phyloP scores from a whole-genome alignment of 2,797 vertebrate genomes.

The Synaphobranchus kaupii region DNA sequence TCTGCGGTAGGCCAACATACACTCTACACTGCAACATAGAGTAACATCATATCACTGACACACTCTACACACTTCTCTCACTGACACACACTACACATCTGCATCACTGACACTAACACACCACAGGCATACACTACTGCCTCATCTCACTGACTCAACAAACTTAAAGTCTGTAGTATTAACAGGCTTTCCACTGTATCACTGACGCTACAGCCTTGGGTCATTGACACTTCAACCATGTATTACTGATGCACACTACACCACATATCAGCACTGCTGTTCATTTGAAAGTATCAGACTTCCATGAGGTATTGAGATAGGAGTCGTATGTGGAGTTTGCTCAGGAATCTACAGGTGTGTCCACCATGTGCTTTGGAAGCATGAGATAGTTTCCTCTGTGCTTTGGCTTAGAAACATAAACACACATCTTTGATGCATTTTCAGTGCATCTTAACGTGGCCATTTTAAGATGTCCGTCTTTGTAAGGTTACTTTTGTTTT shows the following conservation, averaged over 20 bases:
- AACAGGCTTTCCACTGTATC: neutral
- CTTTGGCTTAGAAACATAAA: neutral
- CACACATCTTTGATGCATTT: neutral
- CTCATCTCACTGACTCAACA: neutral
- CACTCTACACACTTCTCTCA: neutral
- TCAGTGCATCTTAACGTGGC: neutral
- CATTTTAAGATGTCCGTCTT: neutral
- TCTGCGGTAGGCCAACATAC: constrained; percentile 77
- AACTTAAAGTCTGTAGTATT: neutral
- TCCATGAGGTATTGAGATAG: neutral
- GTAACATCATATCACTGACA: neutral
- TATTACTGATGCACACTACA: too few relatives aligned
- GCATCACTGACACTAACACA: neutral
- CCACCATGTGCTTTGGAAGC: neutral
- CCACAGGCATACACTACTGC: neutral
- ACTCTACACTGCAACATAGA: too few relatives aligned
- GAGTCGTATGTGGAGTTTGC: neutral
- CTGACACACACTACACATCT: neutral
- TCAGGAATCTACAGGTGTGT: constrained; percentile 10
- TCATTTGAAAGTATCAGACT: too few relatives aligned
- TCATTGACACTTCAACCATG: neutral
- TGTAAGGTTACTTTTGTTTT: neutral
- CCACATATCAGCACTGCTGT: neutral
- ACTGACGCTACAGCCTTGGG: neutral
- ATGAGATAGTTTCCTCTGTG: neutral